phyloP scores from a whole-genome alignment of 2,888 invertebrate genomes.

The Papilio demoleus region DNA sequence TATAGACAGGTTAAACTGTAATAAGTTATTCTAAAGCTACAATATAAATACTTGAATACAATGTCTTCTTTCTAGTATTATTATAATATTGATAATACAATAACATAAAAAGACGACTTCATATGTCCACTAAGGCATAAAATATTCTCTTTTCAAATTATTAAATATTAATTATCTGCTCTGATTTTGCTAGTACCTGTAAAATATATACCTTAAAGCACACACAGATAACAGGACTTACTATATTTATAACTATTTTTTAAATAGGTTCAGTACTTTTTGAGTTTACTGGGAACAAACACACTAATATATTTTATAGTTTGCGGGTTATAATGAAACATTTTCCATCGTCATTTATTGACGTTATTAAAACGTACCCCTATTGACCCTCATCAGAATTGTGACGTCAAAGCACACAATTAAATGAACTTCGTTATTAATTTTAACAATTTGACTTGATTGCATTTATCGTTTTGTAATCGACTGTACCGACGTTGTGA shows the following conservation, averaged over 20 bases:
- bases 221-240: not conserved
- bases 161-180: conserved; percentile 41
- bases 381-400: conserved; percentile 60
- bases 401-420: conserved; percentile 70
- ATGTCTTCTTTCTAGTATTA: conserved; percentile 10
- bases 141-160: conserved; percentile 39
- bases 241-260: not conserved
- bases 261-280: not conserved
- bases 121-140: conserved; percentile 18
- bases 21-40: conserved; percentile 6
- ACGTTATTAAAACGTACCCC: conserved; percentile 59
- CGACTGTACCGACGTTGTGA: not conserved
- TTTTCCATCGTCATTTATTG: conserved; percentile 46
- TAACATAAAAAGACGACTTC: conserved; percentile 12
- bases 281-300: not conserved
- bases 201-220: not conserved
- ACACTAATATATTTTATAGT: not conserved
- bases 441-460: conserved; percentile 58
- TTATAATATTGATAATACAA: conserved; percentile 6
- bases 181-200: not conserved
- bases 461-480: conserved; percentile 45
- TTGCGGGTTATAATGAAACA: conserved; percentile 46
- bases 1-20: not conserved
- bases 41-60: conserved; percentile 11
- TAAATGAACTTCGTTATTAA: conserved; percentile 52